Conservation (phyloP, 2,888 invertebrate genomes). For the Athalia circularis region DNA sequence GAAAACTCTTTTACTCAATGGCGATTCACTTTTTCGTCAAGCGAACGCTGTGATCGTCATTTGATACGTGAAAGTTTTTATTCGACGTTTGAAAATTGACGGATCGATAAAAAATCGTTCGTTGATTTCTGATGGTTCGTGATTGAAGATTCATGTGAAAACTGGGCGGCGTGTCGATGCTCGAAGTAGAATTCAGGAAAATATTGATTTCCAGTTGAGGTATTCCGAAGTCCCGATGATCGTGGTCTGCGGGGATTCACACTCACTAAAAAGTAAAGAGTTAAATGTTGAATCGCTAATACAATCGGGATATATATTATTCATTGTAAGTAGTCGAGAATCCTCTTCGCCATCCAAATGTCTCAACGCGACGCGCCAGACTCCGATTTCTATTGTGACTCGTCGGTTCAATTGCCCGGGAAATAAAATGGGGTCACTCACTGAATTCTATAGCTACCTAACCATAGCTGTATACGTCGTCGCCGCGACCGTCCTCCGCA, state of each 20-base stretch:
- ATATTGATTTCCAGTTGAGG: conserved; percentile 2
- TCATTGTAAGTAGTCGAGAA: conserved; percentile 9
- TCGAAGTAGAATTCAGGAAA: too few relatives aligned
- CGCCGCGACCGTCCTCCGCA: neutral
- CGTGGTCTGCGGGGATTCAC: neutral
- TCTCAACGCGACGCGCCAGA: conserved; percentile 17
- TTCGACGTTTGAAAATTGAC: too few relatives aligned
- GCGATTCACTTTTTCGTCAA: too few relatives aligned
- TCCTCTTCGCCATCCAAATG: conserved; percentile 16
- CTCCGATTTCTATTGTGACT: conserved; percentile 44
- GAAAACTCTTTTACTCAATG: too few relatives aligned
- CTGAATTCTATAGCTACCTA: conserved; percentile 3
- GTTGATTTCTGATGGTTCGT: neutral
- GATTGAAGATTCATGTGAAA: neutral
- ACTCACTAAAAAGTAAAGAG: conserved; percentile 13
- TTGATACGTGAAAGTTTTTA: too few relatives aligned
- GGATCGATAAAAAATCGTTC: neutral
- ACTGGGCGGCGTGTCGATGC: too few relatives aligned
- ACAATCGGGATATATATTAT: conserved; percentile 9
- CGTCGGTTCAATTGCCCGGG: conserved; percentile 45
- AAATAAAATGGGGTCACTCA: conserved; percentile 45
- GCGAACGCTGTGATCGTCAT: too few relatives aligned
- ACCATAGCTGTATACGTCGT: neutral
- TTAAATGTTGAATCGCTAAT: conserved; percentile 12
- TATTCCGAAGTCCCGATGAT: neutral